A percentile compares a stretch with the other conserved stretches of the same genome.
Evolutionary conservation across 2,888 invertebrate species (phyloP).

Genomic region (Hermodice carunculata): DNA sequence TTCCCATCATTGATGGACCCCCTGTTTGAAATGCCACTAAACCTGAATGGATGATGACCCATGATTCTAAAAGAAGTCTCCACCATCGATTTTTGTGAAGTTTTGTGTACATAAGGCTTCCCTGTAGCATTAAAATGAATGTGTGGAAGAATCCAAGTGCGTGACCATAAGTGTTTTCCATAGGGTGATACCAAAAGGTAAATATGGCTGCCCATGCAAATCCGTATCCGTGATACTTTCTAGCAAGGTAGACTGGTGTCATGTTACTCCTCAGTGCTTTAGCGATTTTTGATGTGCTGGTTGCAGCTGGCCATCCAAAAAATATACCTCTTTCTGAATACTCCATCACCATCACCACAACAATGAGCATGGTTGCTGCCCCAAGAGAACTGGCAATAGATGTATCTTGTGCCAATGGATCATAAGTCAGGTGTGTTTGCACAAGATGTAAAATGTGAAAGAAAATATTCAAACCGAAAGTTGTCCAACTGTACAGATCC

Average conservation of each 20-base stretch:
- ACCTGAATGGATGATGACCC: slow-evolving; percentile 37
- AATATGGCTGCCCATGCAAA: slow-evolving; percentile 41
- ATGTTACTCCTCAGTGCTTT: slow-evolving; percentile 11
- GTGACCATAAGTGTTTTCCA: slow-evolving; percentile 47
- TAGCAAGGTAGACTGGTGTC: slow-evolving; percentile 31
- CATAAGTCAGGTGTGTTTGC: slow-evolving; percentile 45
- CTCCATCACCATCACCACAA: slow-evolving; percentile 41
- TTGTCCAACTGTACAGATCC: slow-evolving; percentile 30
- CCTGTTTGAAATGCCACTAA: slow-evolving; percentile 42
- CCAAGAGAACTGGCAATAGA: slow-evolving; percentile 37
- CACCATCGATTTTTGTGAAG: slow-evolving; percentile 41
- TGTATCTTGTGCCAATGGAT: slow-evolving; percentile 38
- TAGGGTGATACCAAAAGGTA: slow-evolving; percentile 47
- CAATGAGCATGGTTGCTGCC: slow-evolving; percentile 38
- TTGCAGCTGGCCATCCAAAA: slow-evolving; percentile 40
- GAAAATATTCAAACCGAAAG: slow-evolving; percentile 36
- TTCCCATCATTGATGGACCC: slow-evolving; percentile 36
- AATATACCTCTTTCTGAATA: slow-evolving; percentile 41
- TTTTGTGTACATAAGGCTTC: slow-evolving; percentile 36
- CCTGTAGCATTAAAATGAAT: slow-evolving; percentile 41
- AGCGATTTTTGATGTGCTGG: background rate
- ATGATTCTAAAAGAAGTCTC: slow-evolving; percentile 35
- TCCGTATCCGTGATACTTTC: slow-evolving; percentile 42
- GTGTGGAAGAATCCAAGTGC: slow-evolving; percentile 40
- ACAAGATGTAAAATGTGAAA: slow-evolving; percentile 43